A percentile compares a stretch with the other conserved stretches of the same genome.
phyloP scores from a whole-genome alignment of 2,888 invertebrate species.

The Cosmopolites sordidus region DNA sequence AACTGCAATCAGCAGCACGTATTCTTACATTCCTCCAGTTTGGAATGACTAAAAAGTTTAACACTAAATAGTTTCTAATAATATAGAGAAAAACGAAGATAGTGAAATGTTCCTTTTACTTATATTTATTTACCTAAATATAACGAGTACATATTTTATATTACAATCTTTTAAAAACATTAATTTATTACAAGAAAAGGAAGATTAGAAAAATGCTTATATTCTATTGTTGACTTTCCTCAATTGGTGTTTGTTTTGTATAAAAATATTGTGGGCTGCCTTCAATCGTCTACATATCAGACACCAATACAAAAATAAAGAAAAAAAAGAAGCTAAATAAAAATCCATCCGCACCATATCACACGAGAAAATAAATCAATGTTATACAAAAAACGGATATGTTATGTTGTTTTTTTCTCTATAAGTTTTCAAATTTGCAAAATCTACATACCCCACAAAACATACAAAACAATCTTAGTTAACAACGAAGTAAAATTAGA shows the following conservation, averaged over 20 bases:
- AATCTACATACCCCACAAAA: too few species aligned
- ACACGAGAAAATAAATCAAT: neutral
- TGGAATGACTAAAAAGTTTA: too few species aligned
- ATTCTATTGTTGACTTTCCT: conserved; percentile 22
- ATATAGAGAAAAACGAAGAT: too few species aligned
- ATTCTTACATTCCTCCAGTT: too few species aligned
- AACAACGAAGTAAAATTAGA: too few species aligned
- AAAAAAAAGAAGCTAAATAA: neutral
- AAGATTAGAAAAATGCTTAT: conserved; percentile 38
- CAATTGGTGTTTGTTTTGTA: conserved; percentile 24
- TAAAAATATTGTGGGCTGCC: conserved; percentile 21
- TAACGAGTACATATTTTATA: conserved; percentile 47
- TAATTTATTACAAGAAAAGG: conserved; percentile 40
- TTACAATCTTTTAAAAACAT: conserved; percentile 45
- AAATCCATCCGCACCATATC: neutral
- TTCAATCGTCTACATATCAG: neutral
- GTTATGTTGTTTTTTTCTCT: neutral
- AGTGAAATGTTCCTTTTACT: conserved; percentile 17
- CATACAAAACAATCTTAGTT: too few species aligned
- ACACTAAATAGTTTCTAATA: too few species aligned
- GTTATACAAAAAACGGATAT: neutral
- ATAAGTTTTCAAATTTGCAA: too few species aligned
- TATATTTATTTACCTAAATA: conserved; percentile 48
- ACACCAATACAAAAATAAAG: neutral
- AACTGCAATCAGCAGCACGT: too few species aligned